Evolutionary conservation across 2,888 invertebrate species (phyloP), one percentile per base, ranked within the genome.

Genomic region (Diloba caeruleocephala): DNA sequence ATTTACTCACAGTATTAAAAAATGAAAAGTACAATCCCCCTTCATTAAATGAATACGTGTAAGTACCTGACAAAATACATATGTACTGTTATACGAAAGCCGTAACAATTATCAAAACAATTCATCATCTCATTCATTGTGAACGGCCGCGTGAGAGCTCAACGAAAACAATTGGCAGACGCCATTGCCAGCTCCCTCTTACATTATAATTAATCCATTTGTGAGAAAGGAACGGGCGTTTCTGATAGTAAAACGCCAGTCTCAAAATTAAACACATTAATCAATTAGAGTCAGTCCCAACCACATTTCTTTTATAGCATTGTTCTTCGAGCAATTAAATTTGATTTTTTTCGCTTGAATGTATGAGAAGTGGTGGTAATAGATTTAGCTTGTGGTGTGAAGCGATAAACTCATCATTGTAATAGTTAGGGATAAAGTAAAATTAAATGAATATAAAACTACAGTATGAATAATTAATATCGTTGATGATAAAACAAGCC

Each of bases 251-350:
- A 72, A 72, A 68, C 51, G 55, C 55, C 68, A 61, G 63, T 51
- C 63, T 77, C 70, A 73, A 81, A n/a, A 79, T 79, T 82, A 78
- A 82, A 78, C 72, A 79, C 74, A 81, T 82, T 73, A 78, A 82
- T 84, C 82, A 80, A 85, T 84, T 82, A 79, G 76, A 53, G 38
- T 12, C 71, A 71, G 71, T 65, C 57, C 49, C 48, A 64, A 63
- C 42, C 31, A 63, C 62, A 68, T 78, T 77, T 79, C 67, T 73
- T 78, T 78, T 72, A 79, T 75, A 68, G 60, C 60, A 68, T 74
- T 72, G 67, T 71, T 72, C 62, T 66, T 61, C 23, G 57, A 52
- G 59, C 54, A 71, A 66, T 72, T 71, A 70, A 56, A 56, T 54
- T 52, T 39, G 55, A 42, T 74, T 71, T 50, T 62, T 49, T 61